Evolutionary conservation across 1,140 invertebrate species (phyloP).

Genomic region (Bombus balteatus): DNA sequence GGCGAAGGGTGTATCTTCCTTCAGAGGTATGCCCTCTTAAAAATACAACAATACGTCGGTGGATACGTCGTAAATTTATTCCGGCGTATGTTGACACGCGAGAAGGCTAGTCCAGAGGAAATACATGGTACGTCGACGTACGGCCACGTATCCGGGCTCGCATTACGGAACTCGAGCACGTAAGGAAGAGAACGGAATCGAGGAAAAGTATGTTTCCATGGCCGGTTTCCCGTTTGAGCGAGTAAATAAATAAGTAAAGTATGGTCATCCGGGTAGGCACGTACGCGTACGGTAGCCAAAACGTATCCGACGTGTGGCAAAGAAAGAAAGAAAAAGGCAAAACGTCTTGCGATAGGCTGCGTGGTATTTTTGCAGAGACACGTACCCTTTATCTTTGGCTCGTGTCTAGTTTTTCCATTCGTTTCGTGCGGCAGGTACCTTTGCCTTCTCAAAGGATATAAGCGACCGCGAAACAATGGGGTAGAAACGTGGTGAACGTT

Average conservation of each 20-base stretch:
- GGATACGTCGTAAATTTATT: neutral
- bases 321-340: neutral
- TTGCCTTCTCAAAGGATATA: conserved; percentile 18
- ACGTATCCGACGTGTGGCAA: neutral
- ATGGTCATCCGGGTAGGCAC: conserved; percentile 20
- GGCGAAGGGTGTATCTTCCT: no score
- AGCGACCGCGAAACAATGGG: conserved; percentile 42
- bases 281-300: neutral
- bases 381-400: conserved; percentile 35
- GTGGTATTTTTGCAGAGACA: neutral
- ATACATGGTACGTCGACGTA: neutral
- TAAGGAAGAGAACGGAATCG: conserved; percentile 63
- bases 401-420: conserved; percentile 7
- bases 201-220: conserved; percentile 67
- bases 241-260: conserved; percentile 77
- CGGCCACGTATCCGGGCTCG: conserved; percentile 17
- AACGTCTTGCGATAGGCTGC: no score
- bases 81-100: neutral
- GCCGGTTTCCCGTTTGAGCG: conserved; percentile 49
- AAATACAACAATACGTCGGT: neutral
- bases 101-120: neutral
- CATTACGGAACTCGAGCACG: conserved; percentile 76
- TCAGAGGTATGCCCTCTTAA: neutral
- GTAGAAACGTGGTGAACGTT: conserved; percentile 39
- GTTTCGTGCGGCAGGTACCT: conserved; percentile 15